Evolutionary conservation across 2,888 invertebrate genomes (phyloP).

Genomic region (Seira ritae): DNA sequence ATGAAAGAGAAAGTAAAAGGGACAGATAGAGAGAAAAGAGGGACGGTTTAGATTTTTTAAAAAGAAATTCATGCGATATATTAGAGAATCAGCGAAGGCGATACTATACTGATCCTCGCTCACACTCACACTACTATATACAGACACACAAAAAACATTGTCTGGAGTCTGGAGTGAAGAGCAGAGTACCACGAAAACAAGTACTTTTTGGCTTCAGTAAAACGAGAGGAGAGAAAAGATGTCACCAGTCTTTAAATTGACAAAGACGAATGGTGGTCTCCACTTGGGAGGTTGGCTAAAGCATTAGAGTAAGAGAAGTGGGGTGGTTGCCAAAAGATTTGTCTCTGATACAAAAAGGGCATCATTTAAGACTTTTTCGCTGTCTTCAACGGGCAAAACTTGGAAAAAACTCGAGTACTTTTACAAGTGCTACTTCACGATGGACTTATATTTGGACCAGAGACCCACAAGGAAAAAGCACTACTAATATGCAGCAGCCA

Average conservation of each 20-base stretch:
- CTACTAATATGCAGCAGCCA: background rate
- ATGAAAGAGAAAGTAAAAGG: slow-evolving; percentile 11
- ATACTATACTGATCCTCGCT: background rate
- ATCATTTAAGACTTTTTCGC: slow-evolving; percentile 56
- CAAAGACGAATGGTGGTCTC: slow-evolving; percentile 67
- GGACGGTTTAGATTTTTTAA: background rate
- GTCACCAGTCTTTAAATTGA: slow-evolving; percentile 68
- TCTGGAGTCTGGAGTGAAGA: slow-evolving; percentile 25
- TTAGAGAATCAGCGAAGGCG: background rate
- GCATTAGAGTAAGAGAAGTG: slow-evolving; percentile 58
- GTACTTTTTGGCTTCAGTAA: slow-evolving; percentile 43
- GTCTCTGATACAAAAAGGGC: slow-evolving; percentile 65
- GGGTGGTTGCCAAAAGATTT: slow-evolving; percentile 65
- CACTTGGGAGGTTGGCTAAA: slow-evolving; percentile 60
- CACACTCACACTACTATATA: background rate
- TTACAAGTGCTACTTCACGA: slow-evolving; percentile 49
- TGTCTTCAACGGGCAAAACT: slow-evolving; percentile 13
- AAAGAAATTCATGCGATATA: background rate
- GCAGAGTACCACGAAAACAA: background rate
- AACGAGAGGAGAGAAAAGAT: slow-evolving; percentile 63
- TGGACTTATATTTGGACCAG: slow-evolving; percentile 29
- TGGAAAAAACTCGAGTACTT: slow-evolving; percentile 50
- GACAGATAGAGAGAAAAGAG: background rate
- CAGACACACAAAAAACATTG: slow-evolving; percentile 15
- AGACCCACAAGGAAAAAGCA: background rate